These are phyloP conservation scores for Fundulus diaphanus DNA, from an alignment of 2,797 vertebrate genomes.

Conservation along the genomic window DNA sequence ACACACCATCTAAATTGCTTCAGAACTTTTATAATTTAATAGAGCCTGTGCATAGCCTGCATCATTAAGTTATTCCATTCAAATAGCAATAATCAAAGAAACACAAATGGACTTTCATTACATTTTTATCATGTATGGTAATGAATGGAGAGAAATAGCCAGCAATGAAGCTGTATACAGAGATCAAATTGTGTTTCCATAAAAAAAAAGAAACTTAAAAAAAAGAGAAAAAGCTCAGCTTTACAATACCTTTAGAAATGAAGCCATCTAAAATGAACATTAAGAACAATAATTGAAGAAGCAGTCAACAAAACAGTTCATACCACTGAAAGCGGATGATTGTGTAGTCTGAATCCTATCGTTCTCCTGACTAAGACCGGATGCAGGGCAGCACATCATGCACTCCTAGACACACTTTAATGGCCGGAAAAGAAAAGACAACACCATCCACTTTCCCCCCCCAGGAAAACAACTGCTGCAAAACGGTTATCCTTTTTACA, in stretches of 20 bases:
- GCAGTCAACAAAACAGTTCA: conserved; percentile 72
- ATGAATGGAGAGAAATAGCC: conserved; percentile 78
- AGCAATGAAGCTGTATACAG: conserved; percentile 80
- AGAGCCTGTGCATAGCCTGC: too few species aligned
- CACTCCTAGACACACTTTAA: conserved; percentile 17
- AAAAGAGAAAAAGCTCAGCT: conserved; percentile 68
- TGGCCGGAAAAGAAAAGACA: neutral
- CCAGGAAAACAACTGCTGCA: conserved; percentile 56
- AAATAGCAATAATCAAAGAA: conserved; percentile 37
- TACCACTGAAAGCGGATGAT: conserved; percentile 75
- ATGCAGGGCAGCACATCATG: conserved; percentile 17
- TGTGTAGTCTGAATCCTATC: conserved; percentile 78
- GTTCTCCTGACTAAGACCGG: conserved; percentile 47
- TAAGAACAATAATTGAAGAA: conserved; percentile 75
- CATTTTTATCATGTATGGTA: conserved; percentile 80
- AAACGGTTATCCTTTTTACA: conserved; percentile 57
- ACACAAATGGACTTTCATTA: conserved; percentile 65
- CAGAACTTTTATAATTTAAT: neutral
- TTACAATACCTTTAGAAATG: conserved; percentile 77
- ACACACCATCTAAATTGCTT: neutral
- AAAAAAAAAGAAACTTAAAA: conserved; percentile 56
- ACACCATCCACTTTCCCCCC: conserved; percentile 14
- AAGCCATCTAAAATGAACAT: conserved; percentile 80
- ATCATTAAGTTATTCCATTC: too few species aligned
- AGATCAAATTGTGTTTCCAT: conserved; percentile 62